Percentiles rank a stretch among this genome's conserved stretches.
These are phyloP conservation scores for Micronycteris hirsuta DNA, from an alignment of 2,113 vertebrate genomes.

Conservation along the genomic window DNA sequence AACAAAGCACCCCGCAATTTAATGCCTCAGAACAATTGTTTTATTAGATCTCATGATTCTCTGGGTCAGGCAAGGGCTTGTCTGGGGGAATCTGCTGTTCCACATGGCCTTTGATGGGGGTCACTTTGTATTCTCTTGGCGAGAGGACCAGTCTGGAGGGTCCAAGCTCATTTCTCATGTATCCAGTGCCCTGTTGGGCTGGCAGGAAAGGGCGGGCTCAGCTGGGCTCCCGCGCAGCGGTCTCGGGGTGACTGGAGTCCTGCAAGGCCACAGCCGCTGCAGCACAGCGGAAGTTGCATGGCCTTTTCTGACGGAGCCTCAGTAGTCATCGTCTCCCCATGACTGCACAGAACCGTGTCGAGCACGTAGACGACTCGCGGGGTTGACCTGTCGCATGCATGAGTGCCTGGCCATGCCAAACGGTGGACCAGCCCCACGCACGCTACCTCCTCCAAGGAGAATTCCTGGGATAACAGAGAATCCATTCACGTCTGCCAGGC, in stretches of 20 bases:
- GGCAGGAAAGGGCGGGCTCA: not conserved
- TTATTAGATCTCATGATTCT: not conserved
- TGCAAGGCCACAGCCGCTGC: rapidly evolving
- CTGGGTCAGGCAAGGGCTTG: not conserved
- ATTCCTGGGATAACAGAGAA: constrained; percentile 54
- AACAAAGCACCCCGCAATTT: not conserved
- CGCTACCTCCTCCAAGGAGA: constrained; percentile 26
- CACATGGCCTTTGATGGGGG: rapidly evolving
- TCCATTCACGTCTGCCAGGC: constrained; percentile 38
- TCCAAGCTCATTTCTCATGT: rapidly evolving
- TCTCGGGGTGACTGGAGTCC: not conserved
- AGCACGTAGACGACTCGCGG: rapidly evolving
- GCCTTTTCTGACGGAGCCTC: not conserved
- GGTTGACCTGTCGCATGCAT: rapidly evolving
- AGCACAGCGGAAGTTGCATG: too few species aligned
- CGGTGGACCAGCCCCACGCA: not conserved
- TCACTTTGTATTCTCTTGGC: rapidly evolving
- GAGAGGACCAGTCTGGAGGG: rapidly evolving
- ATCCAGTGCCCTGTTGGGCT: not conserved
- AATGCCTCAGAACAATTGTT: not conserved
- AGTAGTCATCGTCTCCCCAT: rapidly evolving
- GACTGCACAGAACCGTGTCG: rapidly evolving
- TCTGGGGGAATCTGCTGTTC: not conserved
- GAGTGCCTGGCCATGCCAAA: not conserved
- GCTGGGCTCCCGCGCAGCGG: rapidly evolving